phyloP scores from a whole-genome alignment of 1,140 invertebrate genomes.

The Drosophila kikkawai region DNA sequence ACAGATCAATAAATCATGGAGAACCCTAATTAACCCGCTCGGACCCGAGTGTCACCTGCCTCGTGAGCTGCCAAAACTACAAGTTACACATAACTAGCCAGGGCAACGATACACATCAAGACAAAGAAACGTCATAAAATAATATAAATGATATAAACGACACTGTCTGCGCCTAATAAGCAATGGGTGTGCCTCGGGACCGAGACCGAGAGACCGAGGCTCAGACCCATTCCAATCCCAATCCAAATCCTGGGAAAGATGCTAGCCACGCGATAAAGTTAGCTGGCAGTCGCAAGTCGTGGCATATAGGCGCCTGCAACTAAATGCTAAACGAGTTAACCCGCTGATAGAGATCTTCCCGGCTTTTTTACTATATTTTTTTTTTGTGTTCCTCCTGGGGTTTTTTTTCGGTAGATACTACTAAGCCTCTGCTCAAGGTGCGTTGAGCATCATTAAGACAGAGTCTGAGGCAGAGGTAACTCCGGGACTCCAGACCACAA shows the following conservation, averaged over 20 bases:
- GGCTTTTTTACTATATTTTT: constrained; percentile 33
- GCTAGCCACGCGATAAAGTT: constrained; percentile 73
- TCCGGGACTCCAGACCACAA: constrained; percentile 48
- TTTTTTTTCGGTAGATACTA: constrained; percentile 65
- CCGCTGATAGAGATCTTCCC: constrained; percentile 80
- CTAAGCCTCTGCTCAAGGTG: constrained; percentile 75
- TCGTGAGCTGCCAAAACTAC: constrained; percentile 49
- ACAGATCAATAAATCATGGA: constrained; percentile 78
- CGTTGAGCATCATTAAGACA: constrained; percentile 76
- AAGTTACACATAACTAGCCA: constrained; percentile 62
- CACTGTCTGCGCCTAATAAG: constrained; percentile 82
- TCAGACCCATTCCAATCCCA: constrained; percentile 19
- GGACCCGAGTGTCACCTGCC: constrained; percentile 69
- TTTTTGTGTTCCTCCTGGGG: neutral
- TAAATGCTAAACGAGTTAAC: constrained; percentile 84
- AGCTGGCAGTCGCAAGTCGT: constrained; percentile 23
- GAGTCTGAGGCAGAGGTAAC: constrained; percentile 20
- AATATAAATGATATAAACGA: constrained; percentile 84
- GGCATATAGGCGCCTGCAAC: constrained; percentile 74
- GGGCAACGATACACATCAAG: constrained; percentile 18
- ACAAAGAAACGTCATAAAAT: constrained; percentile 70
- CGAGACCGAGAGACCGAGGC: neutral
- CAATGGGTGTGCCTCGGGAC: constrained; percentile 33
- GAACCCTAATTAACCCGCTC: constrained; percentile 75
- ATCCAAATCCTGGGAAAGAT: constrained; percentile 76